Conservation (phyloP, 1,140 invertebrate genomes). For the Heliconius melpomene region DNA sequence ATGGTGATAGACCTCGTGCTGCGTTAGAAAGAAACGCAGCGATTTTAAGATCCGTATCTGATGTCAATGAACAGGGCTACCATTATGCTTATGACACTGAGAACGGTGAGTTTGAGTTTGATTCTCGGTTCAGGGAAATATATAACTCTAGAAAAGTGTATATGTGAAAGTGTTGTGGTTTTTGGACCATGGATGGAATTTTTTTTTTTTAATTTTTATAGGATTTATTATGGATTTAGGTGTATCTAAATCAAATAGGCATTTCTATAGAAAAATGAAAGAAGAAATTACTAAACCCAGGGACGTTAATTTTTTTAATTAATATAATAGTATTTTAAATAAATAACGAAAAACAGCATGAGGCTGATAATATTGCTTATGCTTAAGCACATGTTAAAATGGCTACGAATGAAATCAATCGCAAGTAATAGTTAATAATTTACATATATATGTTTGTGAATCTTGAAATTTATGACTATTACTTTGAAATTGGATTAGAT, state of each 20-base stretch:
- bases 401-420: not conserved
- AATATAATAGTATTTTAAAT: no score
- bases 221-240: no score
- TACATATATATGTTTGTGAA: not conserved
- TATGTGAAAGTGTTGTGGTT: not conserved
- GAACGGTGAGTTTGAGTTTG: constrained; percentile 57
- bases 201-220: no score
- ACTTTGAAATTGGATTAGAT: not conserved
- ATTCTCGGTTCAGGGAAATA: not conserved
- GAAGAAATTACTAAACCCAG: no score
- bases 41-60: constrained; percentile 62
- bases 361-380: not conserved
- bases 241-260: no score
- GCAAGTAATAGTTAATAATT: not conserved
- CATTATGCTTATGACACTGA: constrained; percentile 72
- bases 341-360: no score
- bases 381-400: not conserved
- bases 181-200: not conserved
- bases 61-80: constrained; percentile 69
- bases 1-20: constrained; percentile 55
- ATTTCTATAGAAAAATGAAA: no score
- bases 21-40: constrained; percentile 63
- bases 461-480: not conserved
- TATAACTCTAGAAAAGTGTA: not conserved
- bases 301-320: no score